phyloP scores from a whole-genome alignment of 2,113 vertebrate species.

The Corythaeola cristata region DNA sequence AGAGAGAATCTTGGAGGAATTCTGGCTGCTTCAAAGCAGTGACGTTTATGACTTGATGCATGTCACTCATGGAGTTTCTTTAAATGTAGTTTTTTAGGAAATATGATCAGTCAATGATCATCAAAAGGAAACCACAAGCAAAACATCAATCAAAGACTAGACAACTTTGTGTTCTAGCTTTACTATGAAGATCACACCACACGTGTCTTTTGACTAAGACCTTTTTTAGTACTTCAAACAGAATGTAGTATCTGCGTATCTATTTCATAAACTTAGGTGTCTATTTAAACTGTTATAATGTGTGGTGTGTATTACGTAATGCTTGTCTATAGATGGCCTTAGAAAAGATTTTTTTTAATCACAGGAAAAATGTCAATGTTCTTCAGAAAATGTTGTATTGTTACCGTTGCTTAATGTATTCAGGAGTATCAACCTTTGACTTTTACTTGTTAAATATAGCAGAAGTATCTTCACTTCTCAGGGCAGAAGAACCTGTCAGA shows the following conservation, averaged over 20 bases:
- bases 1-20: background rate
- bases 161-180: background rate
- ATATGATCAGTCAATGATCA: background rate
- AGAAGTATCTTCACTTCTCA: background rate
- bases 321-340: background rate
- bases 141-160: background rate
- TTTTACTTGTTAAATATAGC: background rate
- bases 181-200: background rate
- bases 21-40: background rate
- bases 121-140: background rate
- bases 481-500: background rate
- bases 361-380: background rate
- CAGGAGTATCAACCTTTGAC: background rate
- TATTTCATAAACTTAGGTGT: background rate
- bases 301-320: background rate
- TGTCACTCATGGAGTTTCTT: background rate
- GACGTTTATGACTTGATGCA: background rate
- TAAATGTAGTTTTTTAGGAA: background rate
- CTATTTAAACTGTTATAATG: background rate
- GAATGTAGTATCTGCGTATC: background rate
- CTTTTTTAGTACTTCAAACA: background rate
- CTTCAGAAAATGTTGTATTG: background rate
- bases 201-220: background rate
- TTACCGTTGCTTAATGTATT: background rate
- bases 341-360: background rate